These are phyloP conservation scores for Vombatus ursinus DNA, from an alignment of 2,113 vertebrate genomes.

Conservation along the genomic window DNA sequence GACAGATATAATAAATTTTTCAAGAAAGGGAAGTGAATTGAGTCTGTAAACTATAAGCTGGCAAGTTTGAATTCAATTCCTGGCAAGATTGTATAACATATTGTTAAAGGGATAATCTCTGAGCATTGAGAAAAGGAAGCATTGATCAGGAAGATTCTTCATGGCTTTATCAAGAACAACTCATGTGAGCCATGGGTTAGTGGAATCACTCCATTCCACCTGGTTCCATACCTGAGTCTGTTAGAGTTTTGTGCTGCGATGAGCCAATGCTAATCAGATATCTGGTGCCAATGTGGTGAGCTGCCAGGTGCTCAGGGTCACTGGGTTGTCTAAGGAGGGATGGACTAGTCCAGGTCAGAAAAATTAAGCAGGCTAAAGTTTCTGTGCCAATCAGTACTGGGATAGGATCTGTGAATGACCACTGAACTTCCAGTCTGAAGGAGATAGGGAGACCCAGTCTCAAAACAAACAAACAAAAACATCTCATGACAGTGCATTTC, in stretches of 20 bases:
- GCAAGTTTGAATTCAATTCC: neutral
- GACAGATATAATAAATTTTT: neutral
- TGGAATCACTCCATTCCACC: neutral
- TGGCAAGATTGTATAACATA: neutral
- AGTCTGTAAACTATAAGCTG: neutral
- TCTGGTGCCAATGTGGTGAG: too few species aligned
- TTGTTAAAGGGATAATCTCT: neutral
- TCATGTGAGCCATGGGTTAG: neutral
- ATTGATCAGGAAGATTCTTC: neutral
- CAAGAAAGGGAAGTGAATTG: neutral
- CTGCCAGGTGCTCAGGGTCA: too few species aligned
- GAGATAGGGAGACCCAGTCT: too few species aligned
- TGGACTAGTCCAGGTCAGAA: too few species aligned
- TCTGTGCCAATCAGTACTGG: too few species aligned
- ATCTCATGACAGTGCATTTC: too few species aligned
- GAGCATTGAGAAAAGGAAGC: neutral
- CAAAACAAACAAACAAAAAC: too few species aligned
- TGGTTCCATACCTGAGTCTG: neutral
- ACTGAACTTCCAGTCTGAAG: too few species aligned
- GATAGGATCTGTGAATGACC: too few species aligned
- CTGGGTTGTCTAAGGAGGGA: too few species aligned
- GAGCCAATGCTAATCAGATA: neutral
- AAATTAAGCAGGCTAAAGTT: too few species aligned
- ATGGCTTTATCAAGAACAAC: neutral
- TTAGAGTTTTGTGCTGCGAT: neutral